Base-by-base conservation (phyloP, 2,113 vertebrate genomes). In the Sigmodon hispidus region DNA sequence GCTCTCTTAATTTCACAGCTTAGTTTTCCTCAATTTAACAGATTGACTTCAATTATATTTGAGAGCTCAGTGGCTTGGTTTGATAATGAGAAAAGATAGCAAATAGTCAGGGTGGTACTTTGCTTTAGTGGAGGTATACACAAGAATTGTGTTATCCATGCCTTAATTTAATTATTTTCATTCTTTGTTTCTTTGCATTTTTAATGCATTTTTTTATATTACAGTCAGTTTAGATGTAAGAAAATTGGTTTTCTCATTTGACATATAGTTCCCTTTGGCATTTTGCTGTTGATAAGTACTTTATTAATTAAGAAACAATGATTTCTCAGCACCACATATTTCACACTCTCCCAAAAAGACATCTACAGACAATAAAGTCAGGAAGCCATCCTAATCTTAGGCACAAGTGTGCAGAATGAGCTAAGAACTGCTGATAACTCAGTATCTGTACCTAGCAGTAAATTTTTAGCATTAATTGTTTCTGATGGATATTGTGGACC, bases 231-330 rank as follows among this genome's bases (percentile, higher is more conserved):
- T 85, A 83, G 11, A 43, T 7, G 65, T 50, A 43, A 72, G 59
- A 12, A 89, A 34, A 69, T 45, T 45, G 16, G 31, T 48, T 80
- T 15, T 40, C 5, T 84, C 7, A 69, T 4, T 73, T 61, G 26
- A 76, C 55, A 75, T 31, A 52, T 11, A 26, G 24, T 59, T 57
- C 34, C 34, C 4, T 1, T 2, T 77, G 52, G 40, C 31, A 93
- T 76, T 75, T 81, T 70, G 26, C 36, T 95, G 1, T 93, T 91
- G 2, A 1, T 48, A 59, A 63, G 31, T 36, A 77, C 93, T 91
- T 91, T 91, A 69, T 72, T 88, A 93, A 84, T 81, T 50, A 84
- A 94, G 34, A 10, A 93, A 61, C 2, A 17, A 67, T n/a, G 3
- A 77, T 73, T 94, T 96, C 45, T 92, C 63, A 85, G 29, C 5